phyloP scores from a whole-genome alignment of 2,113 vertebrate species.

The Austrofundulus limnaeus region DNA sequence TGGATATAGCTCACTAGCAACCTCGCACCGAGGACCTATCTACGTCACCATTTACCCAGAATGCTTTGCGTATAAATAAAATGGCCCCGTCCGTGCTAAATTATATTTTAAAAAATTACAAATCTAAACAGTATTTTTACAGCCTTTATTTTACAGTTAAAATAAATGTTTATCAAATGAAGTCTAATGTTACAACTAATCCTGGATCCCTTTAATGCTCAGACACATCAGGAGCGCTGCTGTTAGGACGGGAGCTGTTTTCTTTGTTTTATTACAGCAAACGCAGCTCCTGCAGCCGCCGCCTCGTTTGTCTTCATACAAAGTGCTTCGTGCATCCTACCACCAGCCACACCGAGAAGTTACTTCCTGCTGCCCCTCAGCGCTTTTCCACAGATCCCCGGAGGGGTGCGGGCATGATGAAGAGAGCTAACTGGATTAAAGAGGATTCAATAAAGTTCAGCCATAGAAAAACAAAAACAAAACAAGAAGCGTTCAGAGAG shows the following conservation, averaged over 20 bases:
- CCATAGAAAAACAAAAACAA: slow-evolving; percentile 24
- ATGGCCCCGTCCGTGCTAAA: too few relatives aligned
- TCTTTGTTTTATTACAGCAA: neutral
- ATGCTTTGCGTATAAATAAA: too few relatives aligned
- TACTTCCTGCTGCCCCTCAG: neutral
- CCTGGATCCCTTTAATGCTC: too few relatives aligned
- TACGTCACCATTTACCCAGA: too few relatives aligned
- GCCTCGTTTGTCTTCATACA: slow-evolving; percentile 12
- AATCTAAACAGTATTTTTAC: too few relatives aligned
- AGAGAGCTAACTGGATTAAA: slow-evolving; percentile 48
- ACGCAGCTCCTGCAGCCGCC: neutral
- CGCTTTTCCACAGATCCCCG: slow-evolving; percentile 12
- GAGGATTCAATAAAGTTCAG: slow-evolving; percentile 7
- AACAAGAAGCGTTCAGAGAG: slow-evolving; percentile 17
- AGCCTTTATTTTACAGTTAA: too few relatives aligned
- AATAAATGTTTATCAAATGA: too few relatives aligned
- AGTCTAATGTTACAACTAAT: too few relatives aligned
- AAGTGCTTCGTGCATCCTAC: neutral
- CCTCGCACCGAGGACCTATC: too few relatives aligned
- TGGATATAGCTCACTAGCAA: too few relatives aligned
- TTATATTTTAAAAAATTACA: too few relatives aligned
- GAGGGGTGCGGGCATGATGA: slow-evolving; percentile 18
- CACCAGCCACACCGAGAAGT: neutral
- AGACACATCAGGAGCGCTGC: neutral
- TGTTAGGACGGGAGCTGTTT: neutral